These are phyloP conservation scores for Nebria ingens DNA, from an alignment of 1,140 invertebrate species.

Conservation along the genomic window DNA sequence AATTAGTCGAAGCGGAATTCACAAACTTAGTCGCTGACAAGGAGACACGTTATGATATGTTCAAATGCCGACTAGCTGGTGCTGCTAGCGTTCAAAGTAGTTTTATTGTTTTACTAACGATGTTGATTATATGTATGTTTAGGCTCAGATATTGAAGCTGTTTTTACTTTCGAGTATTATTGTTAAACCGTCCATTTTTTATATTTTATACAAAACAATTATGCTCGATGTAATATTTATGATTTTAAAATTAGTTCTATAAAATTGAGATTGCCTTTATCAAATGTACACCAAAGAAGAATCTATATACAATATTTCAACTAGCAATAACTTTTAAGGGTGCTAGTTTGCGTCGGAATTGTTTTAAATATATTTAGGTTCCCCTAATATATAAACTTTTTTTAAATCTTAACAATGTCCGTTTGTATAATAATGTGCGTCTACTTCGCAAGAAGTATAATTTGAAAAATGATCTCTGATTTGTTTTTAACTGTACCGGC, in stretches of 20 bases:
- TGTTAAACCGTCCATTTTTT: slow-evolving; percentile 2
- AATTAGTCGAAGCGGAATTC: slow-evolving; percentile 91
- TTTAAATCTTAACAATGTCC: not conserved
- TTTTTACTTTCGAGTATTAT: not conserved
- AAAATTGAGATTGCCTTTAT: too few species aligned
- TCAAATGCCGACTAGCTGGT: slow-evolving; percentile 82
- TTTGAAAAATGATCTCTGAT: too few species aligned
- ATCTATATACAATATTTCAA: not conserved
- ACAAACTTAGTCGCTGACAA: slow-evolving; percentile 70
- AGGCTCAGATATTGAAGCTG: not conserved
- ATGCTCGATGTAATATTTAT: too few species aligned
- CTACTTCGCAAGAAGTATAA: too few species aligned
- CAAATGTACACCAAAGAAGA: not conserved
- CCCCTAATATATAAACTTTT: too few species aligned
- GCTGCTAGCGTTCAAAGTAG: slow-evolving; percentile 47
- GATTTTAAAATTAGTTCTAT: too few species aligned
- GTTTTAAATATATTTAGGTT: too few species aligned
- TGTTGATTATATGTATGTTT: not conserved
- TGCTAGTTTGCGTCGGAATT: too few species aligned
- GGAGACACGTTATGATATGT: slow-evolving; percentile 75
- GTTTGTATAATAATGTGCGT: not conserved
- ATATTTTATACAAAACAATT: too few species aligned
- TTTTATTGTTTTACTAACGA: not conserved
- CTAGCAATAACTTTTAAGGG: too few species aligned
- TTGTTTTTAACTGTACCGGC: slow-evolving; percentile 1